These are phyloP conservation scores for Stenchaetothrips biformis DNA, from an alignment of 2,888 invertebrate genomes.

Conservation along the genomic window DNA sequence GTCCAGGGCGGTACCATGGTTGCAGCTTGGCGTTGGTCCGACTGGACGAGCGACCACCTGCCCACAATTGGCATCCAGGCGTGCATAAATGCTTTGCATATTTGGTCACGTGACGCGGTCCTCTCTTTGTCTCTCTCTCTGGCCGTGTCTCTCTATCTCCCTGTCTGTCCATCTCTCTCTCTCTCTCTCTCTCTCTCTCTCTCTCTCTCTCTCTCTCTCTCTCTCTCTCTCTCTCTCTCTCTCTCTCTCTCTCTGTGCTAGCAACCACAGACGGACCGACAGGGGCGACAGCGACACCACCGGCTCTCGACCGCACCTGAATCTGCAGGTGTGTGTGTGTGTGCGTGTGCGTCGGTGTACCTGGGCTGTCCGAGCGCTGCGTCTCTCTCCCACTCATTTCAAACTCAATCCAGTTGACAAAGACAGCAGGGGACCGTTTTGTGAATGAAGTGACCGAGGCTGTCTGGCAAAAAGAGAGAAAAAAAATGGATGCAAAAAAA, in stretches of 20 bases:
- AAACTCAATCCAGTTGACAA: no score
- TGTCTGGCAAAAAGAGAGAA: no score
- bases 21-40: not conserved
- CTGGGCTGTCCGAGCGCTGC: not conserved
- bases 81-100: slow-evolving; percentile 12
- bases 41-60: not conserved
- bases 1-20: not conserved
- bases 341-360: not conserved
- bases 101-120: slow-evolving; percentile 6
- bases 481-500: not conserved
- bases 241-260: no score
- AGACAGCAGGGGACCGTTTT: no score
- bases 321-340: no score
- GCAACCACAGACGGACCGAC: not conserved
- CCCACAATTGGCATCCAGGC: not conserved
- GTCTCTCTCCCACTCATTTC: not conserved
- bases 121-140: not conserved
- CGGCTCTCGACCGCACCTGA: no score
- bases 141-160: not conserved
- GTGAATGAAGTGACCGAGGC: no score
- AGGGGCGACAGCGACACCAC: not conserved
- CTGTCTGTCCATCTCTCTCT: not conserved
- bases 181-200: slow-evolving; percentile 1
- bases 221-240: no score
- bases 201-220: slow-evolving; percentile 1